Evolutionary conservation across 2,113 vertebrate genomes (phyloP).

Genomic region (Antidorcas marsupialis): DNA sequence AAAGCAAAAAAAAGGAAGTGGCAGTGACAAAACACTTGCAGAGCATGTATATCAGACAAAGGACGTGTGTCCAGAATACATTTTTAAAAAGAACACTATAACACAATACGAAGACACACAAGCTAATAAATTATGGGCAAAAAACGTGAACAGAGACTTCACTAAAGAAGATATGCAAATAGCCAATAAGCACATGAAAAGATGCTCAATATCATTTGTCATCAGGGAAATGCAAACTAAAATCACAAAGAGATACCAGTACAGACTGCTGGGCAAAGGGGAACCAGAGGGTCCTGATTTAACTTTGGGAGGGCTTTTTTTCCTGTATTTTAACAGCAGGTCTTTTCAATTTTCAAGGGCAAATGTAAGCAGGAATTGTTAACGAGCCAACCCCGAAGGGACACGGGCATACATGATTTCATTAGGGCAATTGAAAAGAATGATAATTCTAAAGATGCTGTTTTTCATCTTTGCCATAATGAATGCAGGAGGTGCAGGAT

Average conservation of each 20-base stretch:
- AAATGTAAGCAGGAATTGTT: constrained; percentile 46
- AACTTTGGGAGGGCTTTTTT: neutral
- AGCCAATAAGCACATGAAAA: constrained; percentile 31
- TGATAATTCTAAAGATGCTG: constrained; percentile 30
- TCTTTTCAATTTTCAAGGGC: constrained; percentile 46
- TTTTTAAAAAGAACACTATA: neutral
- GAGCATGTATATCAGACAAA: neutral
- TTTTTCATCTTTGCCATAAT: constrained; percentile 52
- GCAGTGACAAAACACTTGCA: neutral
- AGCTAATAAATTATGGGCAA: constrained; percentile 27
- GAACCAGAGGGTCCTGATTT: neutral
- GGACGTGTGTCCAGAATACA: neutral
- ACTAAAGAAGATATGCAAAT: constrained; percentile 55
- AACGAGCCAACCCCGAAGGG: constrained; percentile 9
- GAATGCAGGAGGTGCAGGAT: neutral
- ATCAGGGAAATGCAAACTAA: constrained; percentile 38
- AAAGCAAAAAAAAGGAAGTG: neutral
- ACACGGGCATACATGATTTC: constrained; percentile 37
- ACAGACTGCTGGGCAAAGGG: neutral
- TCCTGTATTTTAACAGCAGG: constrained; percentile 5
- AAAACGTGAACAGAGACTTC: constrained; percentile 13
- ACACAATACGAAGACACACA: neutral
- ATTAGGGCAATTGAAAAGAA: constrained; percentile 68
- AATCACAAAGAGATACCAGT: constrained; percentile 9
- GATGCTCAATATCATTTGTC: neutral